Base-by-base conservation (phyloP, 23 tunicate species). In the Halocynthia aurantium region DNA sequence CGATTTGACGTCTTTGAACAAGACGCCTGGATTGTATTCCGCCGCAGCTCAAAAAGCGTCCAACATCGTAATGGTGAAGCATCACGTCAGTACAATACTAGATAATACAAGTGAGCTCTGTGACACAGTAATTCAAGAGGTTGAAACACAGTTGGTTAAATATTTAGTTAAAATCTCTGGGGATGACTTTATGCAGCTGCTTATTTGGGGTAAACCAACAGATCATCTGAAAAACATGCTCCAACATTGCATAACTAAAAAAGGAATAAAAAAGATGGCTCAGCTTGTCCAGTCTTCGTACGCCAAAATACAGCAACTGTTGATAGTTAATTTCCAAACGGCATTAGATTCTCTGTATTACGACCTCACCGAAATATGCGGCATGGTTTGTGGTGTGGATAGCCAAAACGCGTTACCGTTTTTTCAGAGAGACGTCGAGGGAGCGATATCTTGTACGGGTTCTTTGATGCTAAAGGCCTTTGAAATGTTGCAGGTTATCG, bases 401-500 rank as follows among this genome's bases (percentile, higher is more conserved):
- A 31, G 44, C 44, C 50, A 58, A 67, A 44, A 6, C 40, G 69
- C 52, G 11, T 76, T 80, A 15, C 63, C 63, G 20, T 51, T 68
- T 8, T 13, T 15, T 7, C 15, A 51, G 52, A 10, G 52, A 7
- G 52, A 72, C 52, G 77, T 80, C 55, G 75, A 83, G 8, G 82
- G 84, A 62, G 58, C 75, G 21, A 10, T 80, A 20, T 22, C 61
- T 6, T 49, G 52, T 51, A 80, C 76, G 53, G 85, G 96, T 10
- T 80, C 88, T 6, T 80, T 89, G 57, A 65, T 89, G 52, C 73
- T 88, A 8, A 88, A 88, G 67, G 80, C 88, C 19, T 60, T 62
- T 20, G 95, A 88, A 83, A 70, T 89, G 80, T 88, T 85, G 51
- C 96, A 89, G 85, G 93, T 87, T 8, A 87, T 87, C 57, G 83